Conservation (phyloP, 2,888 invertebrate genomes). For the Lepidocyrtoides sp. region DNA sequence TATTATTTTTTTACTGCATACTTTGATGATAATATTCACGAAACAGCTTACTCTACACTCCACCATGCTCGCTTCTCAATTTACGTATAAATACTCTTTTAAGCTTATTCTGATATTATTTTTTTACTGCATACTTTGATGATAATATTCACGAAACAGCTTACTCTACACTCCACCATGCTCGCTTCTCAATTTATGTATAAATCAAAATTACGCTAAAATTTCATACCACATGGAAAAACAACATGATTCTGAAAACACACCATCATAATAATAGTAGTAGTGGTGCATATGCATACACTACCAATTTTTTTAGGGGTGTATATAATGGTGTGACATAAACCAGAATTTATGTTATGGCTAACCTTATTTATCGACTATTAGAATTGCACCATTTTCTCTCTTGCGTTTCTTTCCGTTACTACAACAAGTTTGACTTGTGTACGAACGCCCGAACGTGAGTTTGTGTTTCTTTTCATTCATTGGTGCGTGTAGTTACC, state of each 20-base stretch:
- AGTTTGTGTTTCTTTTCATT: slow-evolving; percentile 48
- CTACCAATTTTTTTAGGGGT: slow-evolving; percentile 68
- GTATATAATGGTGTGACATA: slow-evolving; percentile 78
- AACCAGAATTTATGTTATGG: slow-evolving; percentile 81
- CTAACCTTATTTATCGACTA: slow-evolving; percentile 82
- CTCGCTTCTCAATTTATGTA: slow-evolving; percentile 60
- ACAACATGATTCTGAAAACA: neutral
- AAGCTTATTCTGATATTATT: slow-evolving; percentile 5
- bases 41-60: slow-evolving; percentile 29
- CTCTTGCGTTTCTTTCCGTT: neutral
- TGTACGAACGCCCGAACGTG: slow-evolving; percentile 8
- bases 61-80: too few relatives aligned
- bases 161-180: slow-evolving; percentile 18
- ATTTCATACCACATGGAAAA: neutral
- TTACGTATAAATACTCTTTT: too few relatives aligned
- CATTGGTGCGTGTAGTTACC: slow-evolving; percentile 69
- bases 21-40: slow-evolving; percentile 13
- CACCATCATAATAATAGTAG: neutral
- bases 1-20: slow-evolving; percentile 6
- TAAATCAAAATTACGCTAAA: slow-evolving; percentile 82
- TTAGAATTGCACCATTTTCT: slow-evolving; percentile 66
- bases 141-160: slow-evolving; percentile 47
- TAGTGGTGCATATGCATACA: neutral
- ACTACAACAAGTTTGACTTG: slow-evolving; percentile 50
- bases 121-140: neutral